phyloP scores from a whole-genome alignment of 2,888 invertebrate species.

The Holacanthella duospinosa region DNA sequence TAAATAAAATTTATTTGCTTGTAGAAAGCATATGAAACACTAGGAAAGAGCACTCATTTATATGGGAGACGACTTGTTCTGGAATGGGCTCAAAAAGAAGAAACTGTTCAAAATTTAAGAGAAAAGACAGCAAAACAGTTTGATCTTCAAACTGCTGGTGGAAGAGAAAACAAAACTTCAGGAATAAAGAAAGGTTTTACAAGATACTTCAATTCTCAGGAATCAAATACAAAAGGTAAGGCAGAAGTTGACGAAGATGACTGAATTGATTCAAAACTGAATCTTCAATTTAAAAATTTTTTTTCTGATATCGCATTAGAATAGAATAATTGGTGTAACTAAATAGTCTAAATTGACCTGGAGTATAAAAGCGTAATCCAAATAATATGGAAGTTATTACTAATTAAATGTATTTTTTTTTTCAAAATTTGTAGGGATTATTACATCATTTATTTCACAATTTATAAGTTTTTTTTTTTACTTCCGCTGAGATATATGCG shows the following conservation, averaged over 20 bases:
- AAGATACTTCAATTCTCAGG: slow-evolving; percentile 20
- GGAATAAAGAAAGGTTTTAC: slow-evolving; percentile 25
- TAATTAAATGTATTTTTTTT: no score
- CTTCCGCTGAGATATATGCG: no score
- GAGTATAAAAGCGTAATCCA: no score
- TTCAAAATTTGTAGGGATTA: no score
- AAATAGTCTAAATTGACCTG: no score
- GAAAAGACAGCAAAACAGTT: slow-evolving; percentile 71
- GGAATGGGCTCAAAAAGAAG: slow-evolving; percentile 80
- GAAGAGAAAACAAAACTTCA: slow-evolving; percentile 2
- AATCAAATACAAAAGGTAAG: slow-evolving; percentile 4
- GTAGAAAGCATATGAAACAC: slow-evolving; percentile 77
- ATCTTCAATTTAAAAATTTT: background rate
- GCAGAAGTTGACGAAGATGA: slow-evolving; percentile 21
- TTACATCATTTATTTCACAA: no score
- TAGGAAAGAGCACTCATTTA: slow-evolving; percentile 95
- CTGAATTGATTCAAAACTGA: background rate
- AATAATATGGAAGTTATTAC: no score
- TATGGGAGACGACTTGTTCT: slow-evolving; percentile 88
- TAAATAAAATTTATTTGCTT: slow-evolving; percentile 40
- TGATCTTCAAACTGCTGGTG: slow-evolving; percentile 16
- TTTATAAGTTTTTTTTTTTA: no score
- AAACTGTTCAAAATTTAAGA: slow-evolving; percentile 66
- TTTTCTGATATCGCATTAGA: background rate
- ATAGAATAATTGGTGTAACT: background rate